Evolutionary conservation across 2,113 vertebrate species (phyloP).

Genomic region (Tenebrosternarchus preto): DNA sequence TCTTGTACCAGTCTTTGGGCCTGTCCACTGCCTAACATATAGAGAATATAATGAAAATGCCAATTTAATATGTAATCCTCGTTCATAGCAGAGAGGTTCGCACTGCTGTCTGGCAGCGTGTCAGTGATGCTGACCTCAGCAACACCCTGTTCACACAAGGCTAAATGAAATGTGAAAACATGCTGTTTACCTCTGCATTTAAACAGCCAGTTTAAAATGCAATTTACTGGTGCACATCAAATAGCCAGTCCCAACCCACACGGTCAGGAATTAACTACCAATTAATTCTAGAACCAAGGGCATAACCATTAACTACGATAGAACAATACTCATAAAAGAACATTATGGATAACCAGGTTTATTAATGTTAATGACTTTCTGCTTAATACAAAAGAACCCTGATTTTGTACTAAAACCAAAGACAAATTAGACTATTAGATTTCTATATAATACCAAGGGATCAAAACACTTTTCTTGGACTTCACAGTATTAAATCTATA

Average conservation of each 20-base stretch:
- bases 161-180: conserved; percentile 50
- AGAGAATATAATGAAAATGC: conserved; percentile 37
- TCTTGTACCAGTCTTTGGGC: conserved; percentile 91
- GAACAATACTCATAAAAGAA: not conserved
- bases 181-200: conserved; percentile 33
- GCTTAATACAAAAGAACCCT: no score
- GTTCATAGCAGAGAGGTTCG: conserved; percentile 55
- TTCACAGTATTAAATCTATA: no score
- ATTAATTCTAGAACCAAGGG: conserved; percentile 45
- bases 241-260: conserved; percentile 30
- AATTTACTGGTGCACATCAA: conserved; percentile 3
- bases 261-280: conserved; percentile 32
- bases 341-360: not conserved
- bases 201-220: conserved; percentile 10
- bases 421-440: not conserved
- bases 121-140: conserved; percentile 49
- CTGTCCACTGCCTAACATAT: conserved; percentile 81
- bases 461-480: not conserved
- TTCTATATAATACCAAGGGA: no score
- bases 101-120: conserved; percentile 22
- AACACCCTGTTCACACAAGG: conserved; percentile 39
- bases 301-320: not conserved
- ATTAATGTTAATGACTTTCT: conserved; percentile 2
- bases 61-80: not conserved
- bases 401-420: not conserved